A percentile compares a stretch with the other conserved stretches of the same genome.
phyloP scores from a whole-genome alignment of 2,113 vertebrate genomes.

The Gallinago jamesoni region DNA sequence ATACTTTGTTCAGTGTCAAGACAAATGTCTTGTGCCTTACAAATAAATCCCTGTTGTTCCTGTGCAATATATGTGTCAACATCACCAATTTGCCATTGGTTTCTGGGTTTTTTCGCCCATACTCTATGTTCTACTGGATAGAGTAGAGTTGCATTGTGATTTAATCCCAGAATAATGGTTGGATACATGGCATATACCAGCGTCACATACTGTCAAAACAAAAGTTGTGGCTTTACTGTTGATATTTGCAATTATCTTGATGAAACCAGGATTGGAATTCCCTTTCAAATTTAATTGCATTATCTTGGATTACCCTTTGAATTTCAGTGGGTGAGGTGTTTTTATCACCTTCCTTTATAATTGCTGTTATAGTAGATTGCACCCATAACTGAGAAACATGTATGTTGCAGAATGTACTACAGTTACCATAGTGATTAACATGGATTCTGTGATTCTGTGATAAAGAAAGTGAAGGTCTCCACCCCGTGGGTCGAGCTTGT shows the following conservation, averaged over 20 bases:
- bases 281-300: too few relatives aligned
- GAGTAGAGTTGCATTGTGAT: not conserved
- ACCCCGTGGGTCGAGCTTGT: not conserved
- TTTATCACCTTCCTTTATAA: not conserved
- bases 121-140: not conserved
- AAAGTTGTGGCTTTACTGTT: not conserved
- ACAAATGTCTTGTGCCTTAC: not conserved
- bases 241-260: not conserved
- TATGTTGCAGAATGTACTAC: not conserved
- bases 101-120: too few relatives aligned
- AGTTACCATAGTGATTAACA: not conserved
- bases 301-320: not conserved
- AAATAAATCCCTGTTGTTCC: not conserved
- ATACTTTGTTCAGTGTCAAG: not conserved
- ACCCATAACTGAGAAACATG: not conserved
- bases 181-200: not conserved
- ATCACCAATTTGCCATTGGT: not conserved
- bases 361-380: not conserved
- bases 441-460: not conserved
- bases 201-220: not conserved
- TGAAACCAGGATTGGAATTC: not conserved
- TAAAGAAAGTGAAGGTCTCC: not conserved
- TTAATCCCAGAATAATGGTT: not conserved
- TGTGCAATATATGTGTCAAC: not conserved
- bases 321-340: not conserved